phyloP scores from a whole-genome alignment of 2,888 invertebrate species.

The Zele albiditarsus region DNA sequence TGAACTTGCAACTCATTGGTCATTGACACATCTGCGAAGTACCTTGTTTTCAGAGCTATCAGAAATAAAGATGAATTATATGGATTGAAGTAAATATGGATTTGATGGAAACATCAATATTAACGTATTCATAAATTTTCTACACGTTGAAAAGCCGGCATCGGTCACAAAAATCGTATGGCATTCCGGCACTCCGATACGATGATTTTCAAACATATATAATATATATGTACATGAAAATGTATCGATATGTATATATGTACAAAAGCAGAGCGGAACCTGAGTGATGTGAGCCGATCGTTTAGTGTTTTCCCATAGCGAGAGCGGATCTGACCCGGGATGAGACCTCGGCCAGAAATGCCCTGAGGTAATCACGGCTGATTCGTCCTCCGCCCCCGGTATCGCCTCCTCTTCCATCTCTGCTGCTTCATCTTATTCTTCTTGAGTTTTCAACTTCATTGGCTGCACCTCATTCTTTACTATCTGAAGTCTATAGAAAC shows the following conservation, averaged over 20 bases:
- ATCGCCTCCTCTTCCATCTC: conserved; percentile 49
- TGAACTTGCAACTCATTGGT: too few relatives aligned
- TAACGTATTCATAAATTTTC: too few relatives aligned
- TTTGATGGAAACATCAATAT: too few relatives aligned
- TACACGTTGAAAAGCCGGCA: too few relatives aligned
- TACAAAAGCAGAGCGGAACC: conserved; percentile 57
- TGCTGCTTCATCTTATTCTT: conserved; percentile 39
- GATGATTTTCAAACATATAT: too few relatives aligned
- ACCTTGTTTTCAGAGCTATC: too few relatives aligned
- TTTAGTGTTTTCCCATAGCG: conserved; percentile 72
- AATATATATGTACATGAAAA: not conserved
- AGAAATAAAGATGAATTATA: too few relatives aligned
- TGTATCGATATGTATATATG: conserved; percentile 23
- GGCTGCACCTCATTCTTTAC: conserved; percentile 32
- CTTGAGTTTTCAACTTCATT: conserved; percentile 27
- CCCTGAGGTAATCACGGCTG: conserved; percentile 71
- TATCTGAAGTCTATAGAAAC: conserved; percentile 18
- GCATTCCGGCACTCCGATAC: too few relatives aligned
- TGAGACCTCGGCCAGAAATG: conserved; percentile 65
- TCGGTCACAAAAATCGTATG: too few relatives aligned
- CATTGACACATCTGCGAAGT: too few relatives aligned
- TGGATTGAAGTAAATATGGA: too few relatives aligned
- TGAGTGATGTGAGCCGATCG: conserved; percentile 73
- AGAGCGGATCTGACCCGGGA: conserved; percentile 70
- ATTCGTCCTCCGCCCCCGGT: conserved; percentile 65